Evolutionary conservation across 2,888 invertebrate species (phyloP).

Genomic region (Tridacna gigas): DNA sequence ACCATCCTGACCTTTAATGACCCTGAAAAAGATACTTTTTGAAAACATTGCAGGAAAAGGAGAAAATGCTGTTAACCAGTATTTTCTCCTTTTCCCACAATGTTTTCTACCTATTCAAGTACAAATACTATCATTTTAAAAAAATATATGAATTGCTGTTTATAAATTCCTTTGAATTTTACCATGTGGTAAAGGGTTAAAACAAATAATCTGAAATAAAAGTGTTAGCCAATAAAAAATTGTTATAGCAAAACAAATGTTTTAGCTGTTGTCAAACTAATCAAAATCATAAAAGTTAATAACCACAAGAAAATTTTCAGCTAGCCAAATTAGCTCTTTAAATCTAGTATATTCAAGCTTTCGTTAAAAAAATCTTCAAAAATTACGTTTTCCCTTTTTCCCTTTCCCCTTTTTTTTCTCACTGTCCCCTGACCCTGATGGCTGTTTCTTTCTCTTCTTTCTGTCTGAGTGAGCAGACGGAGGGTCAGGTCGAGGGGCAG

Average conservation of each 20-base stretch:
- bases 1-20: background rate
- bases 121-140: background rate
- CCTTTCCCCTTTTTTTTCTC: constrained; percentile 55
- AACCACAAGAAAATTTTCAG: background rate
- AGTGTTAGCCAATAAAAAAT: too few species aligned
- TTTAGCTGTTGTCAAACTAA: too few species aligned
- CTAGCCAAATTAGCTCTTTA: constrained; percentile 4
- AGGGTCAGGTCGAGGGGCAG: constrained; percentile 53
- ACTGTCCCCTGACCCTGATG: constrained; percentile 50
- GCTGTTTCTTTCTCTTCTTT: constrained; percentile 50
- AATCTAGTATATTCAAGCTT: constrained; percentile 11
- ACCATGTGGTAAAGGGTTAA: background rate
- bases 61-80: background rate
- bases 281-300: too few species aligned
- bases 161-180: too few species aligned
- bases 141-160: too few species aligned
- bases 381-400: constrained; percentile 56
- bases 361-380: background rate
- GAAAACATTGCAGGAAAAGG: background rate
- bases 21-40: background rate
- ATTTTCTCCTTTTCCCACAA: background rate
- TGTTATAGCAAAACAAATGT: too few species aligned
- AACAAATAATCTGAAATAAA: too few species aligned
- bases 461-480: constrained; percentile 25
- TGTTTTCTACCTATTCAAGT: background rate